These are phyloP conservation scores for Synergus japonicus DNA, from an alignment of 2,888 invertebrate species.

Conservation along the genomic window DNA sequence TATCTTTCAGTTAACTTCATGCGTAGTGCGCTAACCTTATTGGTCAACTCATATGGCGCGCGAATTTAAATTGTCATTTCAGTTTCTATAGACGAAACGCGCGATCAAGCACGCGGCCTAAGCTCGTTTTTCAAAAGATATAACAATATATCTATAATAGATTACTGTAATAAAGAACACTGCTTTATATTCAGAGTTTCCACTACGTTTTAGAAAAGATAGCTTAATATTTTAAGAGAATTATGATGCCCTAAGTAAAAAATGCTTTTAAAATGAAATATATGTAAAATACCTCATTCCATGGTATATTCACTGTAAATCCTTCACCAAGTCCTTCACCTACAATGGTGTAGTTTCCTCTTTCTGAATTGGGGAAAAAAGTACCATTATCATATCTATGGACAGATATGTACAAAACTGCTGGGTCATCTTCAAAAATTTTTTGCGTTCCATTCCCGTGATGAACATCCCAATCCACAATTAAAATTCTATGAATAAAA, in stretches of 20 bases:
- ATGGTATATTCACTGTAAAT: constrained; percentile 95
- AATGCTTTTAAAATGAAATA: background rate
- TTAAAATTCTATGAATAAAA: constrained; percentile 80
- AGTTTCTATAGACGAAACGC: too few relatives aligned
- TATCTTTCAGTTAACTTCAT: too few relatives aligned
- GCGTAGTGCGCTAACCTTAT: too few relatives aligned
- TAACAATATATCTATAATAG: too few relatives aligned
- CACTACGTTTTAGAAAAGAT: too few relatives aligned
- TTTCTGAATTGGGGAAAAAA: constrained; percentile 90
- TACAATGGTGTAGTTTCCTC: constrained; percentile 82
- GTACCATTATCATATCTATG: constrained; percentile 93
- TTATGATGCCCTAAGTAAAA: background rate
- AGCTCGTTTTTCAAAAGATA: too few relatives aligned
- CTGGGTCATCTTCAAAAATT: constrained; percentile 86
- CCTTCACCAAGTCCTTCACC: constrained; percentile 84
- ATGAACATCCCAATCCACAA: constrained; percentile 98
- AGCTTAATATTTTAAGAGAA: too few relatives aligned
- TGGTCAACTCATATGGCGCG: too few relatives aligned
- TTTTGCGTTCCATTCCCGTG: constrained; percentile 96
- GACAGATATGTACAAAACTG: constrained; percentile 93
- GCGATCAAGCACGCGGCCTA: too few relatives aligned
- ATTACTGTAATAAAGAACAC: too few relatives aligned
- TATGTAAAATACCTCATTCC: constrained; percentile 84
- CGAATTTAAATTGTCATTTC: too few relatives aligned
- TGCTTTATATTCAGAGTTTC: too few relatives aligned